These are phyloP conservation scores for Anolis sagrei DNA, from an alignment of 2,113 vertebrate species.

Conservation along the genomic window DNA sequence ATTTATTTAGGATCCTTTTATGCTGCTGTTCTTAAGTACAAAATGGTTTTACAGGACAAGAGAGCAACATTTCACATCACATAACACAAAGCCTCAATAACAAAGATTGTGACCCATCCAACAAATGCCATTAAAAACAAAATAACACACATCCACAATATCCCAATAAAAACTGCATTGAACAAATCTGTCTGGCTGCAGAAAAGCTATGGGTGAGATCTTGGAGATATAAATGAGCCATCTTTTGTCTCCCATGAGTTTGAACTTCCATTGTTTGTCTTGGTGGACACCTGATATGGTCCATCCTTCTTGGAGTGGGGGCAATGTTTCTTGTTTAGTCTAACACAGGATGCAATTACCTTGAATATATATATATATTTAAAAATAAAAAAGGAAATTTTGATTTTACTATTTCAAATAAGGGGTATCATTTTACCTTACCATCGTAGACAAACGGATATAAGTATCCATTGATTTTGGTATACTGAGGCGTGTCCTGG, in stretches of 20 bases:
- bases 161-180: background rate
- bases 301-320: background rate
- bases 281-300: too few species aligned
- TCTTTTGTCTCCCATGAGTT: background rate
- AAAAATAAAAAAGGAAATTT: too few species aligned
- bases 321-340: background rate
- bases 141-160: background rate
- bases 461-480: too few species aligned
- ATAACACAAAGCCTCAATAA: slow-evolving; percentile 2
- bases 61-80: slow-evolving; percentile 17
- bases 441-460: too few species aligned
- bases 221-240: background rate
- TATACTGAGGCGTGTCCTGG: too few species aligned
- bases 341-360: too few species aligned
- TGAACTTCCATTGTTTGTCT: background rate
- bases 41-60: slow-evolving; percentile 7
- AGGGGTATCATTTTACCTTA: too few species aligned
- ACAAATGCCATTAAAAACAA: background rate
- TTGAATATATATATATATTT: too few species aligned
- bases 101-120: background rate
- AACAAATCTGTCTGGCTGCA: background rate
- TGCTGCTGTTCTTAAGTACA: background rate
- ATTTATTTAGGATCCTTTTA: slow-evolving; percentile 4
- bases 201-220: background rate
- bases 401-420: too few species aligned